A percentile compares a stretch with the other conserved stretches of the same genome.
phyloP scores from a whole-genome alignment of 2,888 invertebrate genomes.

The Minunthozetes semirufus region DNA sequence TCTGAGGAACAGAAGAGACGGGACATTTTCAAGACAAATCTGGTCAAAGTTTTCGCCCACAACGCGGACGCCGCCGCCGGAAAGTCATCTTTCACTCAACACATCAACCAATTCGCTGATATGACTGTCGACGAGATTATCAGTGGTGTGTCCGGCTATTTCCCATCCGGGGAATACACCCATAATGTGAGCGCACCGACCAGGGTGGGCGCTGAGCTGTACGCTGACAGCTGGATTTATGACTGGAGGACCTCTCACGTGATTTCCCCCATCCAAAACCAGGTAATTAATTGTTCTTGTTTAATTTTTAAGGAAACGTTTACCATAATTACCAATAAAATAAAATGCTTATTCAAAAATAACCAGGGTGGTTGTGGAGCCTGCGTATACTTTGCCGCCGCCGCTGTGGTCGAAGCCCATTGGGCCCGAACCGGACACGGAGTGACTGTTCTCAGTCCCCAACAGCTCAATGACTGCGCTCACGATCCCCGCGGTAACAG shows the following conservation, averaged over 20 bases:
- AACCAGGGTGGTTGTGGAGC: slow-evolving; percentile 28
- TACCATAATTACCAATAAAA: no score
- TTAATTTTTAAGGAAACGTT: no score
- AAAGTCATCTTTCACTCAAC: not conserved
- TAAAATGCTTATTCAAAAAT: no score
- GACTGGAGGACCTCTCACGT: not conserved
- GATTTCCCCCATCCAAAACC: slow-evolving; percentile 10
- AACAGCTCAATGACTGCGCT: slow-evolving; percentile 31
- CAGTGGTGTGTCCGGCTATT: not conserved
- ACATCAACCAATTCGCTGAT: not conserved
- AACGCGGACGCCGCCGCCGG: slow-evolving; percentile 8
- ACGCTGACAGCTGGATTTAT: slow-evolving; percentile 17
- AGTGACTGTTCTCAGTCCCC: slow-evolving; percentile 16
- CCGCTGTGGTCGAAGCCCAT: slow-evolving; percentile 1
- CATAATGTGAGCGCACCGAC: not conserved
- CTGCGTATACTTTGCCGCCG: slow-evolving; percentile 33
- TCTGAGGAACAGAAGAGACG: no score
- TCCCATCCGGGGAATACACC: not conserved
- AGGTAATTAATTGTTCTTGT: not conserved
- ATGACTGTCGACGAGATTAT: slow-evolving; percentile 25
- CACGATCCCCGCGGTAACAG: slow-evolving; percentile 17
- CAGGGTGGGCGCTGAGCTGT: not conserved
- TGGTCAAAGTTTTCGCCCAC: not conserved
- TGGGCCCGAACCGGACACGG: slow-evolving; percentile 27
- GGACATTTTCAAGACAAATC: not conserved